A percentile compares a stretch with the other conserved stretches of the same genome.
These are phyloP conservation scores for Adoxophyes honmai DNA, from an alignment of 1,140 invertebrate species.

Conservation along the genomic window DNA sequence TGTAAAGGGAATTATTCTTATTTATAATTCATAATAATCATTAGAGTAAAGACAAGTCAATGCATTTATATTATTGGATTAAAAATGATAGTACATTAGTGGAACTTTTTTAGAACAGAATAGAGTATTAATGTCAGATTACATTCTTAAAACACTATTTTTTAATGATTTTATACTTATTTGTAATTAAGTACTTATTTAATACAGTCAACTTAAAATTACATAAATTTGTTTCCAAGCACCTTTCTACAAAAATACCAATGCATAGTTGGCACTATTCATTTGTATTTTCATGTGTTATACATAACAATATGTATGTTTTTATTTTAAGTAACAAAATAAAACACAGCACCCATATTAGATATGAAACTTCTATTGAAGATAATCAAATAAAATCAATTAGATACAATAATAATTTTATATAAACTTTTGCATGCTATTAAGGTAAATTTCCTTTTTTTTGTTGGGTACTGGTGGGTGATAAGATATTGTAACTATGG, in stretches of 20 bases:
- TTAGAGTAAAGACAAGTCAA: background rate
- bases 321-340: background rate
- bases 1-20: background rate
- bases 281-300: slow-evolving; percentile 6
- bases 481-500: slow-evolving; percentile 4
- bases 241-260: slow-evolving; percentile 14
- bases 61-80: background rate
- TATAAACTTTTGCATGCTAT: no score
- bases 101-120: background rate
- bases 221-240: slow-evolving; percentile 11
- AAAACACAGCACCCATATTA: slow-evolving; percentile 11
- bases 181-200: background rate
- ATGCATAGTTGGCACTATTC: slow-evolving; percentile 5
- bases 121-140: background rate
- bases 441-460: no score
- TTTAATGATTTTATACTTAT: slow-evolving; percentile 11
- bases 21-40: slow-evolving; percentile 5
- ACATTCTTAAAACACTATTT: slow-evolving; percentile 10
- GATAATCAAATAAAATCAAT: background rate
- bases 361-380: background rate
- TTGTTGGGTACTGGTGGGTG: no score
- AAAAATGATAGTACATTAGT: background rate
- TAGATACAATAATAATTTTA: no score
- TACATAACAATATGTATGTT: background rate
- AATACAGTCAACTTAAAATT: slow-evolving; percentile 3